A percentile compares a stretch with the other conserved stretches of the same genome.
Conservation (phyloP, 2,888 invertebrate species). For the Lasioglossum pauxillum region DNA sequence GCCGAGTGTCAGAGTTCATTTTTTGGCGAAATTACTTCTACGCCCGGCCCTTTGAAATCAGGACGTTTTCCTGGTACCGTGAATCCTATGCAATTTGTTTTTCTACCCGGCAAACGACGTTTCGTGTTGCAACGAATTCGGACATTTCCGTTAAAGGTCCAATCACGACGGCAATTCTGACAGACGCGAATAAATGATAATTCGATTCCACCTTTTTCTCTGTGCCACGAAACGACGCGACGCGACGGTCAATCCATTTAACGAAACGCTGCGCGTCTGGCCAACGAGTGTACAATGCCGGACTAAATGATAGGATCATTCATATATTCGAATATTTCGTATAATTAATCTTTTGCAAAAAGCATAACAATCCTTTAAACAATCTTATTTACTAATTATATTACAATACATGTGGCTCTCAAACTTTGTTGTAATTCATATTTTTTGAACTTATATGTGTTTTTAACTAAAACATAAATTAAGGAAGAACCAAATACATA, state of each 20-base stretch:
- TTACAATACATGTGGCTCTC: too few species aligned
- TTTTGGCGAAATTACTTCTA: constrained; percentile 34
- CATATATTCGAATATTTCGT: not conserved
- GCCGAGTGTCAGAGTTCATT: constrained; percentile 59
- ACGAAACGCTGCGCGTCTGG: constrained; percentile 13
- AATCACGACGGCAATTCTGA: constrained; percentile 6
- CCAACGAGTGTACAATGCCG: not conserved
- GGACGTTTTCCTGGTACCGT: constrained; percentile 2
- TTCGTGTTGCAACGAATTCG: not conserved
- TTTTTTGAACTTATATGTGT: too few species aligned
- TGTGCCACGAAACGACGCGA: not conserved
- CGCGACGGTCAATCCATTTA: constrained; percentile 23
- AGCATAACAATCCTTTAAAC: too few species aligned
- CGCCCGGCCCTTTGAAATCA: not conserved
- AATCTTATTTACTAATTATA: too few species aligned
- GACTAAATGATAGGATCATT: not conserved
- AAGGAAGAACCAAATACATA: too few species aligned
- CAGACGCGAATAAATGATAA: not conserved
- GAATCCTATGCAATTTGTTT: constrained; percentile 32
- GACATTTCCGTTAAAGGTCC: not conserved
- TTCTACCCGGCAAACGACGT: not conserved
- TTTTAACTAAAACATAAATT: too few species aligned
- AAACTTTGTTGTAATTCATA: too few species aligned
- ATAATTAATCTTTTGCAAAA: not conserved
- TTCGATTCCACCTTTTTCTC: not conserved